Conservation (phyloP, 30 jellyfish, hydroid and myxozoan species). For the Morbakka virulenta region DNA sequence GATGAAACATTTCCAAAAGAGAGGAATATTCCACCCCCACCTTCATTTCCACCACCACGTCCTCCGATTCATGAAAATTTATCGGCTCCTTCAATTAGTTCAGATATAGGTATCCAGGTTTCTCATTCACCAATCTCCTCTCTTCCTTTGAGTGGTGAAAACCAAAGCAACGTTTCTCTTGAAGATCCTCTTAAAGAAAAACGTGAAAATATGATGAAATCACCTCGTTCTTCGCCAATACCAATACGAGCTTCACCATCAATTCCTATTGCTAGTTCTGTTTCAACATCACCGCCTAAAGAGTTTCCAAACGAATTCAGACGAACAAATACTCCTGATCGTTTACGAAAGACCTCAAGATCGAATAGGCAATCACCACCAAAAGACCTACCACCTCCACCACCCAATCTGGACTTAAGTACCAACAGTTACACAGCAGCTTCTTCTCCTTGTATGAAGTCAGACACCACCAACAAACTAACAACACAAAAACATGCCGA, state of each 20-base stretch:
- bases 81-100: not conserved
- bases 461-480: not conserved
- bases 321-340: not conserved
- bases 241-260: too few relatives aligned
- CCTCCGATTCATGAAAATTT: not conserved
- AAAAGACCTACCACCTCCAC: constrained; percentile 25
- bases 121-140: too few relatives aligned
- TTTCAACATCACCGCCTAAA: not conserved
- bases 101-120: not conserved
- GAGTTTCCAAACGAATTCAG: not conserved
- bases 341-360: not conserved
- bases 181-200: too few relatives aligned
- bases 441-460: not conserved
- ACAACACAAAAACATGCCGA: not conserved
- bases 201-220: too few relatives aligned
- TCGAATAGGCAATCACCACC: not conserved
- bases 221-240: too few relatives aligned
- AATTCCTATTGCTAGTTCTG: not conserved
- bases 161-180: too few relatives aligned
- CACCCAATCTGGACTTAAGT: constrained; percentile 3
- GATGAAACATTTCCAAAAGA: not conserved
- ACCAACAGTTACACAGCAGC: not conserved
- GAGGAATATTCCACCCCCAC: not conserved
- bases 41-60: not conserved
- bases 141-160: too few relatives aligned